Conservation (phyloP, 2,113 vertebrate genomes). For the Dascyllus trimaculatus region DNA sequence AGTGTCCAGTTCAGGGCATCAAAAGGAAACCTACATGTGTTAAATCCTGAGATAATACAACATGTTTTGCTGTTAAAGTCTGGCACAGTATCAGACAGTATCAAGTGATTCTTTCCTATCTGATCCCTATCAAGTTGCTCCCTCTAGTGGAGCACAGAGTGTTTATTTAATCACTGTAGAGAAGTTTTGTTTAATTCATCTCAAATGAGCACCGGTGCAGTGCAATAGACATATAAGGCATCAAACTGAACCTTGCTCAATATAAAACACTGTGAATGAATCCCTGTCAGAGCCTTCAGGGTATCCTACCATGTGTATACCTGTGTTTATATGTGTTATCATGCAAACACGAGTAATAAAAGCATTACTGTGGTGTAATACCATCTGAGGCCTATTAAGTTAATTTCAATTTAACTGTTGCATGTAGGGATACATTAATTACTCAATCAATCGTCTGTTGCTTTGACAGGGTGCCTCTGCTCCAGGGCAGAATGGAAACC, state of each 20-base stretch:
- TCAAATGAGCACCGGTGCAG: neutral
- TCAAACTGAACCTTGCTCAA: neutral
- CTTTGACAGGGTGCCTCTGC: conserved; percentile 81
- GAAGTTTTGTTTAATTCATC: conserved; percentile 11
- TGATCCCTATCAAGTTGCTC: conserved; percentile 72
- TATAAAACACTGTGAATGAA: conserved; percentile 2
- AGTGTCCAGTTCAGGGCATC: neutral
- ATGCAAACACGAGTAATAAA: conserved; percentile 68
- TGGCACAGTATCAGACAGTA: conserved; percentile 5
- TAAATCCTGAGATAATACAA: neutral
- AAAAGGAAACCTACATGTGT: neutral
- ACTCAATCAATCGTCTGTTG: conserved; percentile 87
- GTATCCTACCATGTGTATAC: conserved; percentile 1
- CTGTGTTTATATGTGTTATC: conserved; percentile 65
- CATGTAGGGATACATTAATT: conserved; percentile 88
- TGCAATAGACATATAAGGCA: conserved; percentile 8
- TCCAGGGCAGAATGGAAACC: conserved; percentile 83
- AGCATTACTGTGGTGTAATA: conserved; percentile 61
- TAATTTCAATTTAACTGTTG: conserved; percentile 85
- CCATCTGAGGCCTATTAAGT: conserved; percentile 78
- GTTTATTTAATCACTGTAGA: conserved; percentile 19
- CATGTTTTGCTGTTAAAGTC: conserved; percentile 10
- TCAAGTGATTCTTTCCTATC: conserved; percentile 12
- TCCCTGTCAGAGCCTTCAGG: neutral
- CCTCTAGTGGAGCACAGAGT: conserved; percentile 72